These are phyloP conservation scores for Zaprionus camerounensis DNA, from an alignment of 1,140 invertebrate species.

Conservation along the genomic window DNA sequence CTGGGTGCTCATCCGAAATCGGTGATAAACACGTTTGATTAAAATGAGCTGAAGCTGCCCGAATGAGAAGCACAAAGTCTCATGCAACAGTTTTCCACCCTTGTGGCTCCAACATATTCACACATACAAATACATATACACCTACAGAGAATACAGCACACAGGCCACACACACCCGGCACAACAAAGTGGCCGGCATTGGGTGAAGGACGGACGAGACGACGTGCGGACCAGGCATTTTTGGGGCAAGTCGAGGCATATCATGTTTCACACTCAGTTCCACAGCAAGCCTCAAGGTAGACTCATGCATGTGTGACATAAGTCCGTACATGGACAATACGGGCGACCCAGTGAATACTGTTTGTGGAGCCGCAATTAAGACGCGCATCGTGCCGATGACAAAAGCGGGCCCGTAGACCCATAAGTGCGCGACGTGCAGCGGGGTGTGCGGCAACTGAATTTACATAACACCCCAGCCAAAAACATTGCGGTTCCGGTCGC, in stretches of 20 bases:
- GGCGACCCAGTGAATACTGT: constrained; percentile 21
- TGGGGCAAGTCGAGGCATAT: constrained; percentile 47
- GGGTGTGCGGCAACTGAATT: constrained; percentile 7
- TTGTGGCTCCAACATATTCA: constrained; percentile 15
- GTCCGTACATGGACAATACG: constrained; percentile 23
- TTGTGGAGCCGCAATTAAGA: constrained; percentile 54
- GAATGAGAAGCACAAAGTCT: constrained; percentile 8
- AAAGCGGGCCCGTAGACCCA: constrained; percentile 39
- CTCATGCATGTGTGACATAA: constrained; percentile 59
- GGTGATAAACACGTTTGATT: constrained; percentile 35
- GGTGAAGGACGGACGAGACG: constrained; percentile 34
- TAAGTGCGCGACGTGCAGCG: constrained; percentile 12
- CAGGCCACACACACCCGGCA: constrained; percentile 13
- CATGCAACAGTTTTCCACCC: constrained; percentile 38
- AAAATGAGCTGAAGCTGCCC: constrained; percentile 16
- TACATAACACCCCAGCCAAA: constrained; percentile 20
- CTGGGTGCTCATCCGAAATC: constrained; percentile 37
- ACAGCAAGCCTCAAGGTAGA: constrained; percentile 32
- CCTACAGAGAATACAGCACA: background rate
- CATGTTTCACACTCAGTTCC: constrained; percentile 57
- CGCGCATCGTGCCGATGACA: constrained; percentile 29
- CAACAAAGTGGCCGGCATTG: constrained; percentile 31
- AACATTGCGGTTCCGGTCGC: background rate
- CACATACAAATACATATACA: background rate
- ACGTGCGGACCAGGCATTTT: constrained; percentile 11